Evolutionary conservation across 2,888 invertebrate species (phyloP), one percentile per base, ranked within the genome.

Genomic region (Macrophya alboannulata): DNA sequence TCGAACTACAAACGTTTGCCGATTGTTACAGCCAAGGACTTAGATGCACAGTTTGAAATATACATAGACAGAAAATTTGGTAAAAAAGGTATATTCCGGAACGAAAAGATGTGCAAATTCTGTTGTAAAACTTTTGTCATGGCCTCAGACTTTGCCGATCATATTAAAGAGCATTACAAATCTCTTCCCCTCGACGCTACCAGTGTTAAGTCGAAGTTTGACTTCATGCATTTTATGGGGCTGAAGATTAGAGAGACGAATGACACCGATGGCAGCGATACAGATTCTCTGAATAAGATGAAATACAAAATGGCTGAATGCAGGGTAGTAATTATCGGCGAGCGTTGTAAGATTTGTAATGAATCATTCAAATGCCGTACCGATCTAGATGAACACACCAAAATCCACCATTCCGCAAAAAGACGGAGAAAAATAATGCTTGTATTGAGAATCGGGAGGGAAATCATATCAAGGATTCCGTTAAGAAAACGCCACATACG

Each of bases 331-430:
- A 89, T 92, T 45, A 84, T 85, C 12, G 88, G 89, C 12, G 87
- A 85, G 51, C 88, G 55, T 43, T 92, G 92, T 79, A 85, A 84
- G 5, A 40, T 88, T 45, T 92, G 92, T 84, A 85, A 87, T 10
- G 86, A 84, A 59, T 81, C 59, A 6, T 91, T 91, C 55, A 92
- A 91, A 77, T 92, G 91, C 40, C 72, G 86, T 51, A 89, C 83
- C 0, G 91, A 92, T 48, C 37, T 91, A 4, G 62, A 86, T n/a
- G 4, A 81, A 1, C 90, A 91, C 76, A 72, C 12, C 10, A 85
- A 74, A 59, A 87, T 76, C 9, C 86, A 84, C 40, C 91, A 92
- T 81, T 6, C 90, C 90, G 74, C 6, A 37, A 17, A 68, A 1
- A 17, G 17, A 1, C 45, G 31, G 9, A 87, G 85, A 59, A 31